Evolutionary conservation across 2,888 invertebrate genomes (phyloP), one percentile per base, ranked within the genome.

Genomic region (Epirrhoe tristata): DNA sequence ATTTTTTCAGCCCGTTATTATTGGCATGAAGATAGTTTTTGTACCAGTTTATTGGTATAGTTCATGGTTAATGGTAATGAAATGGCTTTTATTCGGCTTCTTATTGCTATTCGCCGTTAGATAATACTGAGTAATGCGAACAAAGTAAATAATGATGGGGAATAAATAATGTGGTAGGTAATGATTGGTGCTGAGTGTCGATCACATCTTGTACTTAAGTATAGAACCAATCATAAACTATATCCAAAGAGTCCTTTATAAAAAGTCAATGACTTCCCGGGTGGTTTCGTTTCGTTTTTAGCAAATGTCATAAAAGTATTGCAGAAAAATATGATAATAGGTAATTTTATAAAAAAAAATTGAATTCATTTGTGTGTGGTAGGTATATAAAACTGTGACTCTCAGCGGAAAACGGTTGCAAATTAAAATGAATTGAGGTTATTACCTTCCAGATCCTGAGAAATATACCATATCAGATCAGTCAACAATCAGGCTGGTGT

Each of bases 21-120:
- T 84, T 81, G 78, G 84, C 84, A 86, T 90, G 88, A 88, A 87
- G 85, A 82, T 85, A 81, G 82, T 91, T 91, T 90, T 89, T 90
- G 82, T 80, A 79, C 76, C 52, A 80, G 78, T 83, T 87, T 85
- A 88, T 87, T 87, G 88, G 81, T 83, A 80, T 78, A 75, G 83
- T 83, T 82, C 84, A 80, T 80, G 82, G 78, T 83, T 86, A 86
- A 86, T 88, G 81, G 79, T 79, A 82, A 82, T 78, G 77, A 81
- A 76, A 80, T 80, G 67, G 74, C 86, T 88, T 87, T 88, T 87
- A 80, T 84, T 77, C 76, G 74, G 73, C 81, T 83, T 86, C 81
- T 85, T 84, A 81, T 80, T 74, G 73, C 79, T 75, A 74, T 81
- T 79, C 77, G 79, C 77, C 79, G 76, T 75, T 73, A 74, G 72